Base-by-base conservation (phyloP, 2,113 vertebrate genomes). In the Indri indri region DNA sequence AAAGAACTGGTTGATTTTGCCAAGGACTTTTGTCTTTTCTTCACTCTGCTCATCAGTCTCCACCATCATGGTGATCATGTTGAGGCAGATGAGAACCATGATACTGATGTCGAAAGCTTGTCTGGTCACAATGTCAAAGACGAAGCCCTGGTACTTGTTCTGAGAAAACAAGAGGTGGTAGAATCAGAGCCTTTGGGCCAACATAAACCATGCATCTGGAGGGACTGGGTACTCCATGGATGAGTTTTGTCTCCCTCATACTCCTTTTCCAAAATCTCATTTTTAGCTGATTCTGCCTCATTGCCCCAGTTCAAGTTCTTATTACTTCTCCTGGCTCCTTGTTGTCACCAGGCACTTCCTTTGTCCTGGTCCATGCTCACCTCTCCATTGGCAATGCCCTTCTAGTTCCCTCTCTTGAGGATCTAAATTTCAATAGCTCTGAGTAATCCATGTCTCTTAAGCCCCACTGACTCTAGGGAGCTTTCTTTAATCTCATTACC, bases 31-130 rank as follows among this genome's bases (percentile, higher is more conserved):
- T 0, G 97, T 93, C 97, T 99, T 99, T 0, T 8, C 76, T 1
- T 59, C 40, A 52, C 96, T 98, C 97, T 99, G 98, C 0, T 97
- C 91, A 1, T 99, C 71, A 0, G 98, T 98, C 96, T 99, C 99
- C 90, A 99, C 98, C 99, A 99, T 99, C 99, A 99, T 99, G 0
- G 97, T 96, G 93, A 99, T 1, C 99, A 99, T 99, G 63, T 99
- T 99, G 97, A 99, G 98, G 95, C 98, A 99, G 91, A 99, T 99
- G 88, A 99, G 98, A 79, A 92, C 83, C 98, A 99, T 99, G 94
- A 99, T 94, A 42, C 27, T 27, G 9, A 98, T 14, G n/a, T 99
- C 98, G 4, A 99, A 99, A 37, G 97, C 96, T 71, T 98, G 98
- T 54, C 20, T 71, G 71, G 98, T 98, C 40, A 98, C 98, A 40